phyloP scores from a whole-genome alignment of 2,113 vertebrate species.

The Thomomys bottae region DNA sequence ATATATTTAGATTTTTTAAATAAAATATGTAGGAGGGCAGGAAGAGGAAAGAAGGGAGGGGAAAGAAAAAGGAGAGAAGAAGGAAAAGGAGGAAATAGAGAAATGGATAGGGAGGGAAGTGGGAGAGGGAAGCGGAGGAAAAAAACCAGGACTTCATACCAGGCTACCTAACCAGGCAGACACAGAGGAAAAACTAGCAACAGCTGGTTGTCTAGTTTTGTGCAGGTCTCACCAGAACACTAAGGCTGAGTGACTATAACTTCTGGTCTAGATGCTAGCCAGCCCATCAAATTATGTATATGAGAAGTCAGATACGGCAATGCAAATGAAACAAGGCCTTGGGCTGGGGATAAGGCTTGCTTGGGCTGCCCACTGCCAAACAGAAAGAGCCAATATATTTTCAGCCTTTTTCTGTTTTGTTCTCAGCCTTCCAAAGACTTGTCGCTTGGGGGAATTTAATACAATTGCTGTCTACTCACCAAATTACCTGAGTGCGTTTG shows the following conservation, averaged over 20 bases:
- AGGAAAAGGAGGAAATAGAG: not conserved
- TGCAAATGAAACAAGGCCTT: rapidly evolving
- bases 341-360: not conserved
- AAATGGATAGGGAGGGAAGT: not conserved
- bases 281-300: not conserved
- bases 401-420: not conserved
- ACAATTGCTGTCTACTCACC: not conserved
- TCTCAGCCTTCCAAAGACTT: not conserved
- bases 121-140: not conserved
- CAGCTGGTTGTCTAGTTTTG: not conserved
- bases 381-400: not conserved
- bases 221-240: not conserved
- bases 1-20: too few species aligned
- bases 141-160: not conserved
- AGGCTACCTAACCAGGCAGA: not conserved
- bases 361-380: not conserved
- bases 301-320: not conserved
- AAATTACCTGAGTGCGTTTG: not conserved
- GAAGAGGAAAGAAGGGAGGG: not conserved
- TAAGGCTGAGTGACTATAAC: too few species aligned
- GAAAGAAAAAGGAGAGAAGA: too few species aligned
- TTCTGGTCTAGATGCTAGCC: not conserved
- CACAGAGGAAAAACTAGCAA: not conserved
- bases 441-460: not conserved
- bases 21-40: too few species aligned